phyloP scores from a whole-genome alignment of 1,140 invertebrate species.

The Drosophila watanabei region DNA sequence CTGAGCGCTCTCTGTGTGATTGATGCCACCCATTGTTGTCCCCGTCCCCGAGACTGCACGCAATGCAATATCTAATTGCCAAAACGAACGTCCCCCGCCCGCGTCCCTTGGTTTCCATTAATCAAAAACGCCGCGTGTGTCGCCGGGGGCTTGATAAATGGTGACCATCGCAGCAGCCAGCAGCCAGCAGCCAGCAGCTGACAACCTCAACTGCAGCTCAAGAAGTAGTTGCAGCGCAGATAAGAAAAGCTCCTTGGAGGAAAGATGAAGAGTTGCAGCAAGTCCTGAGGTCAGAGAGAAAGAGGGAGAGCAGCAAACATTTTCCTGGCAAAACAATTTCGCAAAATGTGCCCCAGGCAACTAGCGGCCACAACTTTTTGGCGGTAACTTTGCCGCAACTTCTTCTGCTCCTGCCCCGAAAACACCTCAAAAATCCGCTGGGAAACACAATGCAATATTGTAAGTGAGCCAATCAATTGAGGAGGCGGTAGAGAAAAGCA shows the following conservation, averaged over 20 bases:
- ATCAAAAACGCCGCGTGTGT: constrained; percentile 63
- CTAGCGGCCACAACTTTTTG: constrained; percentile 35
- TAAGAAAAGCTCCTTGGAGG: not conserved
- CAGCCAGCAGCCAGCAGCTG: constrained; percentile 17
- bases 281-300: not conserved
- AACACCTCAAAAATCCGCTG: constrained; percentile 7
- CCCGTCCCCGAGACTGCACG: not conserved
- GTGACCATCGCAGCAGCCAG: constrained; percentile 35
- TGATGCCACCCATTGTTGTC: constrained; percentile 46
- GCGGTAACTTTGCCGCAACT: constrained; percentile 12
- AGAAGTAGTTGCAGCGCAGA: constrained; percentile 23
- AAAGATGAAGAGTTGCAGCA: not conserved
- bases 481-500: not conserved
- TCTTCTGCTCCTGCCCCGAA: not conserved
- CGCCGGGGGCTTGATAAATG: constrained; percentile 58
- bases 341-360: constrained; percentile 41
- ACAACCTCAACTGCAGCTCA: constrained; percentile 26
- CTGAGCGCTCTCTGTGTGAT: constrained; percentile 34
- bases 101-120: constrained; percentile 37
- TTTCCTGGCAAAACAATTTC: constrained; percentile 56
- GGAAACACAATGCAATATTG: constrained; percentile 24
- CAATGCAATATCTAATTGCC: constrained; percentile 41
- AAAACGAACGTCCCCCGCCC: constrained; percentile 27
- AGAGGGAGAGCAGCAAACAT: constrained; percentile 2
- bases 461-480: constrained; percentile 20